A percentile compares a stretch with the other conserved stretches of the same genome.
Conservation (phyloP, 2,113 vertebrate species). For the Nycticryphes semicollaris region DNA sequence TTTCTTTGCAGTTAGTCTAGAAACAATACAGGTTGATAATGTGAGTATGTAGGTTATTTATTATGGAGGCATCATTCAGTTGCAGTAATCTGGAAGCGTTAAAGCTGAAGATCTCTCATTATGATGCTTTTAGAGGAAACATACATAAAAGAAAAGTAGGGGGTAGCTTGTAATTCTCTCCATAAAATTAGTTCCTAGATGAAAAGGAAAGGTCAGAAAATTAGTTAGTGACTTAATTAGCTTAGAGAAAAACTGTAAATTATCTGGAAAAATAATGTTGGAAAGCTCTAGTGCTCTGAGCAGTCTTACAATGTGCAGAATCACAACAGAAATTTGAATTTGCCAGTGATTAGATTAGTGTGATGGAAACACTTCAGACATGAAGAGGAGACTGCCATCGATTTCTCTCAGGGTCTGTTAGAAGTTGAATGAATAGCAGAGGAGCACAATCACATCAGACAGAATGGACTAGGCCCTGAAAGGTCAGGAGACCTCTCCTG, state of each 20-base stretch:
- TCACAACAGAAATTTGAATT: not conserved
- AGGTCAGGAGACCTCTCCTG: not conserved
- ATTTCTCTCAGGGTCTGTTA: not conserved
- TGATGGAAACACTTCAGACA: not conserved
- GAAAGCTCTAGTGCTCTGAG: not conserved
- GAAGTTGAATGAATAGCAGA: not conserved
- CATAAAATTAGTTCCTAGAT: not conserved
- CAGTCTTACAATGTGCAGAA: not conserved
- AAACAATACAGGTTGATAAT: not conserved
- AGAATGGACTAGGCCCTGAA: rapidly evolving
- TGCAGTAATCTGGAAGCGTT: not conserved
- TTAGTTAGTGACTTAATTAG: not conserved
- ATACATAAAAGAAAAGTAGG: not conserved
- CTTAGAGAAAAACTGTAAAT: not conserved
- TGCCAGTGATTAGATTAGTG: not conserved
- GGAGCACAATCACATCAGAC: rapidly evolving
- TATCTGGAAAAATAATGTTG: not conserved
- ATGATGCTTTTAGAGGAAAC: slow-evolving; percentile 5
- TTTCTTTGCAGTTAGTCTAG: not conserved
- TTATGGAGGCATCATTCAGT: slow-evolving; percentile 1
- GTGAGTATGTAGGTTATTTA: slow-evolving; percentile 8
- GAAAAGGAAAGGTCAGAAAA: not conserved
- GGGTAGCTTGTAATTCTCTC: slow-evolving; percentile 1
- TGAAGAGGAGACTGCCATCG: not conserved
- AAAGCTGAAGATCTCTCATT: not conserved